Conservation (phyloP, 2,797 vertebrate genomes). For the Onychomys arenicola region DNA sequence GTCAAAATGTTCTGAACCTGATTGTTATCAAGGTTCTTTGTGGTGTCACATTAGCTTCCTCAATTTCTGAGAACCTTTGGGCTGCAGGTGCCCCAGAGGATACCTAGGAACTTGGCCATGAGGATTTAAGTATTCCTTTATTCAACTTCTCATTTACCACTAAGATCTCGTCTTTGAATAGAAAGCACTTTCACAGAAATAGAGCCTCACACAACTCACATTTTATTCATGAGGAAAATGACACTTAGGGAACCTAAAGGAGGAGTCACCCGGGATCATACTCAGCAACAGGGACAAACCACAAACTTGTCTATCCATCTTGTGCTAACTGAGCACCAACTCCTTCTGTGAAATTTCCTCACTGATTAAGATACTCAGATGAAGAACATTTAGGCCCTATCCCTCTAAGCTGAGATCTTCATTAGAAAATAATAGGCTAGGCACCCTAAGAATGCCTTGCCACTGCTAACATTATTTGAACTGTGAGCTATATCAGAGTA, state of each 20-base stretch:
- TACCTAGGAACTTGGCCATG: slow-evolving; percentile 3
- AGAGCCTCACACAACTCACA: not conserved
- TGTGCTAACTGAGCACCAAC: not conserved
- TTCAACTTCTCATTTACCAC: slow-evolving; percentile 9
- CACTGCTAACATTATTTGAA: not conserved
- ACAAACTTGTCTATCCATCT: not conserved
- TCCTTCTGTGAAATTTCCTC: not conserved
- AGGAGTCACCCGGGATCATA: not conserved
- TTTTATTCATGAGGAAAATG: slow-evolving; percentile 44
- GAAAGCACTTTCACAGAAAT: slow-evolving; percentile 32
- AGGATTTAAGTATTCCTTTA: slow-evolving; percentile 32
- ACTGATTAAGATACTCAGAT: not conserved
- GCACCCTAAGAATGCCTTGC: not conserved
- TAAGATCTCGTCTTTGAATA: slow-evolving; percentile 37
- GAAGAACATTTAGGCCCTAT: not conserved
- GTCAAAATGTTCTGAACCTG: slow-evolving; percentile 14
- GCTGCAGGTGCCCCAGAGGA: not conserved
- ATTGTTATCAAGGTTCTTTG: slow-evolving; percentile 56
- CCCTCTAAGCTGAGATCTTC: slow-evolving; percentile 7
- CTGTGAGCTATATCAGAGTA: not conserved
- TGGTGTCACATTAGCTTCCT: not conserved
- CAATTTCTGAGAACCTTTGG: slow-evolving; percentile 9
- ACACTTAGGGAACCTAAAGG: not conserved
- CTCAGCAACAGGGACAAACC: not conserved
- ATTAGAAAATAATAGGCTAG: slow-evolving; percentile 16